These are phyloP conservation scores for Platycercus adscitus DNA, from an alignment of 2,113 vertebrate genomes.

Conservation along the genomic window DNA sequence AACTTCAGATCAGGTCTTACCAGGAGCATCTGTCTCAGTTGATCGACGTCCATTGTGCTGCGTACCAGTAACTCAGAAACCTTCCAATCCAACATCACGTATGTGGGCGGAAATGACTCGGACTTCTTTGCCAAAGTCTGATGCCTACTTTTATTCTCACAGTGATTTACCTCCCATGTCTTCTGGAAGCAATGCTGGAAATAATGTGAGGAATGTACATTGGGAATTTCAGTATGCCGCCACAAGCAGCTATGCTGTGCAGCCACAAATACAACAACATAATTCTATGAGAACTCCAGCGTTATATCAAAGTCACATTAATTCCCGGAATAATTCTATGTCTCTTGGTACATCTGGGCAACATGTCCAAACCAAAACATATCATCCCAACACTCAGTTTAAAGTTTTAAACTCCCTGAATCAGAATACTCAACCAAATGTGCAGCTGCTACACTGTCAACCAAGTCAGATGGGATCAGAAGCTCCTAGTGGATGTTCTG, in stretches of 20 bases:
- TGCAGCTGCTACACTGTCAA: constrained; percentile 3
- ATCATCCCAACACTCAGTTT: background rate
- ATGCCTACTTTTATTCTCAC: background rate
- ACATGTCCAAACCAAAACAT: constrained; percentile 21
- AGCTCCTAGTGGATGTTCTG: background rate
- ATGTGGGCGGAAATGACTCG: background rate
- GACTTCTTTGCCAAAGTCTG: constrained; percentile 28
- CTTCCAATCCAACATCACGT: background rate
- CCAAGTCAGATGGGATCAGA: constrained; percentile 16
- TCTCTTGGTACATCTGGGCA: background rate
- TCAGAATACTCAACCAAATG: background rate
- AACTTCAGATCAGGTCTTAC: background rate
- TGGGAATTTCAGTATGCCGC: background rate
- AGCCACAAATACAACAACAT: constrained; percentile 23
- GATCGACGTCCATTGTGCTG: background rate
- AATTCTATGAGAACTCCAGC: background rate
- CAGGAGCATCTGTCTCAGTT: constrained; percentile 15
- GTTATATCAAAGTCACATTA: background rate
- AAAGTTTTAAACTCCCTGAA: constrained; percentile 7
- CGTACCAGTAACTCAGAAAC: background rate
- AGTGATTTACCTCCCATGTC: background rate
- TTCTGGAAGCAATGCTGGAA: background rate
- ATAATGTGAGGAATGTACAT: background rate
- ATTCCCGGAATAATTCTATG: constrained; percentile 5
- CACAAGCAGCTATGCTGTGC: background rate